These are phyloP conservation scores for Tautogolabrus adspersus DNA, from an alignment of 2,113 vertebrate genomes.

Conservation along the genomic window DNA sequence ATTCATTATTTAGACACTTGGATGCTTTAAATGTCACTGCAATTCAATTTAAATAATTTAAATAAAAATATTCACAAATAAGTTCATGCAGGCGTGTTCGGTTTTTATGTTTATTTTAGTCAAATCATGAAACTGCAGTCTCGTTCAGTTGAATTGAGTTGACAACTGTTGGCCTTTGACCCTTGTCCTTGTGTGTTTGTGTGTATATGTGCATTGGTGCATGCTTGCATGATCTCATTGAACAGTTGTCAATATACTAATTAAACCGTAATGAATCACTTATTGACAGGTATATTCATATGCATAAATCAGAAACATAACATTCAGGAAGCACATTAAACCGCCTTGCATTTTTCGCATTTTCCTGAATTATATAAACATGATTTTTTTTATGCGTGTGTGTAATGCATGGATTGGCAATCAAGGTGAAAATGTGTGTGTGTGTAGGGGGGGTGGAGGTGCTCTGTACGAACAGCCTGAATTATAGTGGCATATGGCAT, in stretches of 20 bases:
- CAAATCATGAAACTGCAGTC: background rate
- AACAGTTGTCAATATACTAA: slow-evolving; percentile 16
- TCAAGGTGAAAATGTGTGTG: slow-evolving; percentile 8
- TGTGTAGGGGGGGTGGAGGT: background rate
- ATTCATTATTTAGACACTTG: background rate
- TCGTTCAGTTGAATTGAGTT: slow-evolving; percentile 14
- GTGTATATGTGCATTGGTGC: slow-evolving; percentile 8
- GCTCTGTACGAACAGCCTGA: slow-evolving; percentile 37
- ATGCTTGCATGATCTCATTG: slow-evolving; percentile 11
- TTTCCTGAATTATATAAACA: background rate
- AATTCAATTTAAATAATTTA: background rate
- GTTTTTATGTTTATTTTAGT: background rate
- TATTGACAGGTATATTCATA: background rate
- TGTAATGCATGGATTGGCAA: slow-evolving; percentile 22
- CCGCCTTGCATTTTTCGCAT: background rate
- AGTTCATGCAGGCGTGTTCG: no score
- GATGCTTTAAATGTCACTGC: background rate
- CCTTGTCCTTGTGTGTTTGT: slow-evolving; percentile 25
- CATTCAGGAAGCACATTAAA: slow-evolving; percentile 3
- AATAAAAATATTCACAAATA: background rate
- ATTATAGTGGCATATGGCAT: slow-evolving; percentile 69
- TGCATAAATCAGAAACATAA: background rate
- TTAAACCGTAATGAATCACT: slow-evolving; percentile 8
- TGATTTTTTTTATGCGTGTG: background rate
- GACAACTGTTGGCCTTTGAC: slow-evolving; percentile 39